Evolutionary conservation across 2,113 vertebrate species (phyloP).

Genomic region (Dromiciops gliroides): DNA sequence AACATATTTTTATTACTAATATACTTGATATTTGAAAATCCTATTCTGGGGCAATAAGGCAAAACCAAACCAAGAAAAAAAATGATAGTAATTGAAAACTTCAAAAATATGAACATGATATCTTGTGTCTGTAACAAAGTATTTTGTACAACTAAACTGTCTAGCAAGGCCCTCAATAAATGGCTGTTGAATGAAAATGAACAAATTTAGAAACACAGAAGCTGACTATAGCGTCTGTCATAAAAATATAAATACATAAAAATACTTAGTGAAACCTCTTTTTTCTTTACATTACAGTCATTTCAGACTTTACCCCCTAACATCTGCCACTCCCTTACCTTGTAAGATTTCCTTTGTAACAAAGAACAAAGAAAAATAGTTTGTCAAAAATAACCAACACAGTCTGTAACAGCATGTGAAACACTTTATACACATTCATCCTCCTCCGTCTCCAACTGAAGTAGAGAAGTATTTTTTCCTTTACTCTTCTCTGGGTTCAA

Average conservation of each 20-base stretch:
- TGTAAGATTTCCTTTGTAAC: neutral
- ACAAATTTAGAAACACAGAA: neutral
- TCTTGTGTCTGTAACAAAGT: neutral
- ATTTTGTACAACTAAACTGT: neutral
- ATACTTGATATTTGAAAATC: neutral
- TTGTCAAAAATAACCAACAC: too few species aligned
- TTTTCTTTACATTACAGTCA: neutral
- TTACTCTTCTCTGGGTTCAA: neutral
- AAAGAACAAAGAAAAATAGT: neutral
- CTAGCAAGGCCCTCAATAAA: neutral
- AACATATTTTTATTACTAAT: too few species aligned
- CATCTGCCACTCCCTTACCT: neutral
- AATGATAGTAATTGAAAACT: neutral
- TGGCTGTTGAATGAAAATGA: neutral
- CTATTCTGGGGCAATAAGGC: neutral
- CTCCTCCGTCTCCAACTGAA: neutral
- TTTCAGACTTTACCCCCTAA: neutral
- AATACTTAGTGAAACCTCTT: neutral
- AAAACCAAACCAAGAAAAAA: neutral
- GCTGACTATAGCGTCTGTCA: neutral
- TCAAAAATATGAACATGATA: neutral
- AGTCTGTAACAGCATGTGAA: neutral
- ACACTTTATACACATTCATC: neutral
- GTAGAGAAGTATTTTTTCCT: neutral
- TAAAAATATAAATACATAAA: neutral